Base-by-base conservation (phyloP, 2,888 invertebrate species). In the Agrochola lota region DNA sequence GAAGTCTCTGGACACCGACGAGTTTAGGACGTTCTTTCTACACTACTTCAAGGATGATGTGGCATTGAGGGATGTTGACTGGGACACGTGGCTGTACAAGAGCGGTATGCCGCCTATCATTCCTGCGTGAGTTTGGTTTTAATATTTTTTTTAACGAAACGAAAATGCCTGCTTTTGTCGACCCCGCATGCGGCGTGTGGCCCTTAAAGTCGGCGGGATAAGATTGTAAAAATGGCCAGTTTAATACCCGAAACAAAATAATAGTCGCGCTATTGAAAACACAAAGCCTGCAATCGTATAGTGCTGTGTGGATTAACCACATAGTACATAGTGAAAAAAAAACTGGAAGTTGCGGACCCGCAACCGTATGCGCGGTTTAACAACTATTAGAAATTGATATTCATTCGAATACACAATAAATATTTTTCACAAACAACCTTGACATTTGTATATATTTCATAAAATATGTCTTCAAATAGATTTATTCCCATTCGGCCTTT, bases 91-190 rank as follows among this genome's bases (percentile, higher is more conserved):
- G 99, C 95, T 99, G 5, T 95, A 97, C 91, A 96, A 96, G 55
- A 97, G 98, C 68, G 99, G 99, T 74, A 98, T 99, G 98, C 99
- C 99, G 0, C 98, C 98, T 0, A 96, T 98, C 30, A 98, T 98
- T 91, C 99, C 99, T 11, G 95, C 97, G 97, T 99, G 97, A 95
- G 96, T 94, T 15, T 35, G 1, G 3, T 35, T 35, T 35, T 35
- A 35, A 30, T 30, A 30, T 30, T 30, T 30, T 35, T 35, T 26
- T 40, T 52, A 30, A 2, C 6, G 6, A 40, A 40, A 6, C 40
- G 40, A 40, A 0, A 5, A 43, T n/a, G 12, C n/a, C n/a, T 57
- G 57, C 57, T n/a, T 57, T 40, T 26, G n/a, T 20, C 26, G n/a
- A 20, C 7, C 3, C 11, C 11, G 11, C 43, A 20, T 46, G 7